phyloP scores from a whole-genome alignment of 2,797 vertebrate genomes.

The Sebastes ruberrimus region DNA sequence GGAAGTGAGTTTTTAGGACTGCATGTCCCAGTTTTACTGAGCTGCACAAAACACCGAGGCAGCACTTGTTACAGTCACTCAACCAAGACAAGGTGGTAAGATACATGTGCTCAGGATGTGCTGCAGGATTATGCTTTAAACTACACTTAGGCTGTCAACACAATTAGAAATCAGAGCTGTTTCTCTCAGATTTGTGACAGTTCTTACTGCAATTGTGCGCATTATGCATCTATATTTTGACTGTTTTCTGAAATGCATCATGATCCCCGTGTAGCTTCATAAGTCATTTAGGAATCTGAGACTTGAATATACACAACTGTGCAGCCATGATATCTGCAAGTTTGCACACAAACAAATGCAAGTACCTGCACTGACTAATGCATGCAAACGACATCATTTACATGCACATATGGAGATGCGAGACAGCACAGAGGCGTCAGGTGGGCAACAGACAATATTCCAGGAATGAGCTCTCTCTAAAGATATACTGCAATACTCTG shows the following conservation, averaged over 20 bases:
- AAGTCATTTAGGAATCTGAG: not conserved
- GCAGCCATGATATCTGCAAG: not conserved
- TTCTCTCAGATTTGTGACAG: not conserved
- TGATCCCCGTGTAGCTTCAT: not conserved
- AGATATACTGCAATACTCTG: not conserved
- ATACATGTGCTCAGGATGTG: slow-evolving; percentile 19
- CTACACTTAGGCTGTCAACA: slow-evolving; percentile 19
- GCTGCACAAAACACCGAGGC: slow-evolving; percentile 65
- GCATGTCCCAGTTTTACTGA: slow-evolving; percentile 69
- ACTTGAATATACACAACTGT: not conserved
- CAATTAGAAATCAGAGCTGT: slow-evolving; percentile 4
- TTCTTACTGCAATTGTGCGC: not conserved
- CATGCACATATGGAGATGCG: not conserved
- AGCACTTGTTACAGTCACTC: slow-evolving; percentile 60
- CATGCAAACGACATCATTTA: not conserved
- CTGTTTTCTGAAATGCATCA: not conserved
- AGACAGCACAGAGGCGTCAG: not conserved
- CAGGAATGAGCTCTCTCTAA: not conserved
- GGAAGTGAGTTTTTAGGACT: slow-evolving; percentile 64
- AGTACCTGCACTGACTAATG: not conserved
- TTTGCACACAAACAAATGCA: not conserved
- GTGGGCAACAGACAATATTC: not conserved
- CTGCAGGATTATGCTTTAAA: slow-evolving; percentile 46
- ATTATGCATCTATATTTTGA: not conserved
- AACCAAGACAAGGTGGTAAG: slow-evolving; percentile 34